Evolutionary conservation across 2,888 invertebrate genomes (phyloP).

Genomic region (Eristalis tenax): DNA sequence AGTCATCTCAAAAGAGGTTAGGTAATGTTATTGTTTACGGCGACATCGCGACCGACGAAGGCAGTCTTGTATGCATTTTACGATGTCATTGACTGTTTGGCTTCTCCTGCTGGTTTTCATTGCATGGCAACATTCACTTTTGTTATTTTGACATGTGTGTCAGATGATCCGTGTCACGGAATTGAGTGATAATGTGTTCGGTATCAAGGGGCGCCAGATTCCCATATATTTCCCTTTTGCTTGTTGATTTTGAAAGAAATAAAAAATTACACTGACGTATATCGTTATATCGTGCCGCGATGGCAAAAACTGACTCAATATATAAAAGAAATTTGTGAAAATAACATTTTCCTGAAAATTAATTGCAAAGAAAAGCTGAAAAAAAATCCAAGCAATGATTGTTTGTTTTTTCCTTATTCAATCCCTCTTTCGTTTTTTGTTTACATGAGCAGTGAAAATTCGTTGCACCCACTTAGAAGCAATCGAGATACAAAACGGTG

Average conservation of each 20-base stretch:
- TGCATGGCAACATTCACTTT: neutral
- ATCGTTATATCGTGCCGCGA: neutral
- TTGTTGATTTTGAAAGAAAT: too few relatives aligned
- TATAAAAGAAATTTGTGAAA: constrained; percentile 1
- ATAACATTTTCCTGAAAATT: constrained; percentile 37
- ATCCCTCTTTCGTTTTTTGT: constrained; percentile 44
- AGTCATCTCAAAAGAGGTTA: neutral
- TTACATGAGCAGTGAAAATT: constrained; percentile 50
- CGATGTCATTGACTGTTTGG: constrained; percentile 45
- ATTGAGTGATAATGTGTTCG: constrained; percentile 56
- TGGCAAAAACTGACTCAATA: neutral
- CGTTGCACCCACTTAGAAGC: constrained; percentile 64
- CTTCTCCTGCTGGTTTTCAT: constrained; percentile 11
- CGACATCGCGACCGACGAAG: constrained; percentile 24
- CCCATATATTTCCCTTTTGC: neutral
- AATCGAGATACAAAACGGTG: constrained; percentile 37
- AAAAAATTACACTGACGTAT: neutral
- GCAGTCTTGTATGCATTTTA: constrained; percentile 29
- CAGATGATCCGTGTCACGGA: constrained; percentile 59
- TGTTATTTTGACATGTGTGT: constrained; percentile 51
- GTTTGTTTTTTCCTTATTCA: constrained; percentile 44
- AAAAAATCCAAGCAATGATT: constrained; percentile 43
- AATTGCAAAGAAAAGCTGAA: constrained; percentile 53
- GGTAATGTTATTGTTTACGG: neutral
- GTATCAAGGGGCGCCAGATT: neutral